Conservation (phyloP, 2,888 invertebrate species). For the Agrotis puta region DNA sequence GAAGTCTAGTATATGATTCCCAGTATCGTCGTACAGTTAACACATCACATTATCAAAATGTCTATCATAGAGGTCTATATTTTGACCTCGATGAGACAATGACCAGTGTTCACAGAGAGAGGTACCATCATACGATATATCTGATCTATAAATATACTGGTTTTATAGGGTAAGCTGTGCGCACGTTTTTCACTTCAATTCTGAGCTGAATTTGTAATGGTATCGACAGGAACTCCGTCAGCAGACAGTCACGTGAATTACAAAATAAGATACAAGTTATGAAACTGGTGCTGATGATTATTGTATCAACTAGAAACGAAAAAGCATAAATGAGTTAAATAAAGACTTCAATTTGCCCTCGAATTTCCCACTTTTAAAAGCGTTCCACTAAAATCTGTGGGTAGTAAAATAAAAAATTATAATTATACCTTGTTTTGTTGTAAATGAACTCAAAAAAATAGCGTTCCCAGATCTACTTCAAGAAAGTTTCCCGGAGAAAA, state of each 20-base stretch:
- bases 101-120: not conserved
- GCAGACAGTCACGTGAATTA: not conserved
- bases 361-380: not conserved
- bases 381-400: not conserved
- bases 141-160: not conserved
- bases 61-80: too few relatives aligned
- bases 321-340: too few relatives aligned
- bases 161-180: not conserved
- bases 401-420: not conserved
- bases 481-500: not conserved
- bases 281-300: not conserved
- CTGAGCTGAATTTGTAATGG: not conserved
- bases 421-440: not conserved
- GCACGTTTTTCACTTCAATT: not conserved
- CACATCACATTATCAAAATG: too few relatives aligned
- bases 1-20: not conserved
- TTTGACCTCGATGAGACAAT: not conserved
- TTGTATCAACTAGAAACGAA: not conserved
- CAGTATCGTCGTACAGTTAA: not conserved
- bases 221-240: slow-evolving; percentile 13
- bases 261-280: not conserved
- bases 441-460: not conserved
- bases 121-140: not conserved
- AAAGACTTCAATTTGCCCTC: not conserved
- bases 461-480: not conserved